Evolutionary conservation across 2,113 vertebrate species (phyloP), one percentile per base, ranked within the genome.

Genomic region (Coptodon rendalli): DNA sequence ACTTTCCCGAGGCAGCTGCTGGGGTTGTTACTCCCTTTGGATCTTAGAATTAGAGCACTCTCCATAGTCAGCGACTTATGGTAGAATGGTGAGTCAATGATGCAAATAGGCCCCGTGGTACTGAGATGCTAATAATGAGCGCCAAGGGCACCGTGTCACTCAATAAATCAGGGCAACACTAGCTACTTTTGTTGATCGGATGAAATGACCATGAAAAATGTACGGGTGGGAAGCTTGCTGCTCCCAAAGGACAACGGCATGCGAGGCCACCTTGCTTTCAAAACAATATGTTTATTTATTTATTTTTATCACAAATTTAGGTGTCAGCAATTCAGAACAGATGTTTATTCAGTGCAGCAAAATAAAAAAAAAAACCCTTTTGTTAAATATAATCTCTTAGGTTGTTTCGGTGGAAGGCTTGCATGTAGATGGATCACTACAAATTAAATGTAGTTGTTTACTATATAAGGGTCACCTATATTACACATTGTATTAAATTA

Each of bases 21-120:
- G 78, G 84, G 93, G 82, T 89, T 85, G 73, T 86, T 81, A 52
- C 86, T 95, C 93, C 93, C 92, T 90, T 80, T 78, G 92, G 91
- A 92, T 93, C 86, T 82, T 40, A 66, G 85, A 82, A 87, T 88
- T 89, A 92, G 73, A 90, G 27, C 86, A 9, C 81, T 82, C 89
- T 88, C 86, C 88, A 38, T 82, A 89, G 91, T 94, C 93, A 94
- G 93, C 92, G 81, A 86, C 91, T 93, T 89, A 83, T 56, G 89
- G 81, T 79, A 71, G 61, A 89, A 80, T 34, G 43, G 87, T 48
- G 85, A 85, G 84, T 86, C 59, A 63, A 89, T 85, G 93, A 93
- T 91, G 93, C 92, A 94, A 94, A 95, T 78, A 89, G 71, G 48
- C 66, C 86, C 88, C 27, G 50, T 82, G 81, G 80, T 86, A 61